These are phyloP conservation scores for Verasper variegatus DNA, from an alignment of 2,113 vertebrate species.

Conservation along the genomic window DNA sequence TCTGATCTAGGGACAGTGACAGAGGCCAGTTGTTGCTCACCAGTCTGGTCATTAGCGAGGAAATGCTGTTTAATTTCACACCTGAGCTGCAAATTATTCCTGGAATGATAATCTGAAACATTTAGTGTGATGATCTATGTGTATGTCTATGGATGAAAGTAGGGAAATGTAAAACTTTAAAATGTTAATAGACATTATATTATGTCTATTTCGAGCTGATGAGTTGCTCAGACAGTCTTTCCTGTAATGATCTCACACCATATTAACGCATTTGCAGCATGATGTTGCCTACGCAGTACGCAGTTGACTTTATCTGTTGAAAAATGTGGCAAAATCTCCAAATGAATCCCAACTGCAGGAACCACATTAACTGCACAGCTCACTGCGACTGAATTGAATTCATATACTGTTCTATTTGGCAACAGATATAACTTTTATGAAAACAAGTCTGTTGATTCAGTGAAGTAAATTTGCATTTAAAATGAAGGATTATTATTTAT, in stretches of 20 bases:
- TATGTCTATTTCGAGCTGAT: background rate
- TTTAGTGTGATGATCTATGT: background rate
- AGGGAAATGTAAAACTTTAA: background rate
- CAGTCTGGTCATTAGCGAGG: too few relatives aligned
- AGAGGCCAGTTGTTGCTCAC: background rate
- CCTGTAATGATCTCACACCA: background rate
- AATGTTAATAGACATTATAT: background rate
- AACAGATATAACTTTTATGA: background rate
- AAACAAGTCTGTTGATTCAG: background rate
- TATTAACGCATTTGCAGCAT: conserved; percentile 11
- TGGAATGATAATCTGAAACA: background rate
- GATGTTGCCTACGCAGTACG: background rate
- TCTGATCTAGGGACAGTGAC: conserved; percentile 42
- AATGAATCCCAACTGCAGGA: background rate
- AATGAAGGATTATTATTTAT: background rate
- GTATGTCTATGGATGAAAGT: background rate
- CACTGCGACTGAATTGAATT: conserved; percentile 7
- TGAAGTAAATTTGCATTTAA: background rate
- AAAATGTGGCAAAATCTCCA: background rate
- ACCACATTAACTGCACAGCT: background rate
- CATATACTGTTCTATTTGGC: background rate
- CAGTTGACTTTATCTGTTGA: background rate
- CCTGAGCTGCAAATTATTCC: background rate
- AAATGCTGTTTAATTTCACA: conserved; percentile 16
- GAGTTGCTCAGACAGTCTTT: background rate